Percentiles rank a stretch among this genome's conserved stretches.
Evolutionary conservation across 2,888 invertebrate species (phyloP).

Genomic region (Arrhopalites spinosus): DNA sequence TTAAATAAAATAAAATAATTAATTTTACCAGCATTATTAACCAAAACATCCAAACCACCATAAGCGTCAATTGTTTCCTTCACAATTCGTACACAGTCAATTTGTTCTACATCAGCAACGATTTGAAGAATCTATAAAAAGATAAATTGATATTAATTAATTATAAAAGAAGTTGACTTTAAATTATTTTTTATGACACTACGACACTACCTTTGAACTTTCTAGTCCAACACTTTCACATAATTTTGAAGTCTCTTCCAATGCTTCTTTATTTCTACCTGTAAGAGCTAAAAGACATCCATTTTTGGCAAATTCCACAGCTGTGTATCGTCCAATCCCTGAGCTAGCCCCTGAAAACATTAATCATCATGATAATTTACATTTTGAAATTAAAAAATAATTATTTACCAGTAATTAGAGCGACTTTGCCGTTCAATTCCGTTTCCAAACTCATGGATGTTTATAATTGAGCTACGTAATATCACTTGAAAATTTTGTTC

Average conservation of each 20-base stretch:
- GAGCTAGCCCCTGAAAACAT: constrained; percentile 72
- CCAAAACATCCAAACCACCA: constrained; percentile 49
- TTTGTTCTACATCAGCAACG: constrained; percentile 43
- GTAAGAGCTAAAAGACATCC: constrained; percentile 74
- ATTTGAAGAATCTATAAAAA: constrained; percentile 40
- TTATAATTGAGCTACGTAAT: no score
- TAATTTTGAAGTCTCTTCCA: constrained; percentile 62
- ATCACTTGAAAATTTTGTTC: no score
- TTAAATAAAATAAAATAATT: no score
- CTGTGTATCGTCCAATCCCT: constrained; percentile 83
- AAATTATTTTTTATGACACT: neutral
- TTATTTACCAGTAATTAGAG: constrained; percentile 15
- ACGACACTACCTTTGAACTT: neutral
- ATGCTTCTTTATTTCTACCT: constrained; percentile 72
- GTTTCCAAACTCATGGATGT: constrained; percentile 19
- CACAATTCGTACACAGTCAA: constrained; percentile 44
- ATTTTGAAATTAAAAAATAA: neutral
- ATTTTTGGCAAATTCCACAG: constrained; percentile 73
- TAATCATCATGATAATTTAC: neutral
- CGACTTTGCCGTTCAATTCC: constrained; percentile 21
- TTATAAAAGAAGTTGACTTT: neutral
- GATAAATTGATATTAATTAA: neutral
- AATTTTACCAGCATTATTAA: constrained; percentile 85
- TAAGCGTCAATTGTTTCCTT: constrained; percentile 44
- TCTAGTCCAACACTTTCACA: constrained; percentile 37